These are phyloP conservation scores for Rhynchophorus ferrugineus DNA, from an alignment of 1,140 invertebrate species.

Conservation along the genomic window DNA sequence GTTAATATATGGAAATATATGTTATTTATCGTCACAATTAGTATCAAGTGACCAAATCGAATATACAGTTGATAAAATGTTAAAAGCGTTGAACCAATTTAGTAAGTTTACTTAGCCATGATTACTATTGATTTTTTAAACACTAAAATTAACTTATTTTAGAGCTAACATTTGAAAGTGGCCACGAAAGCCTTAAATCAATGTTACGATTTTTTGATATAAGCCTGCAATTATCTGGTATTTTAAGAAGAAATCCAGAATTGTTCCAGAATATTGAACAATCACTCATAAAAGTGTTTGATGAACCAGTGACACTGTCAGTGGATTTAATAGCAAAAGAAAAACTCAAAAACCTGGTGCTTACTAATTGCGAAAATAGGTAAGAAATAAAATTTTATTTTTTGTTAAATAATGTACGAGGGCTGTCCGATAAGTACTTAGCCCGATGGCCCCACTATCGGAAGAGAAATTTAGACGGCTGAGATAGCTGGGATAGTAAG, in stretches of 20 bases:
- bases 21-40: too few relatives aligned
- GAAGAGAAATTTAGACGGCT: too few relatives aligned
- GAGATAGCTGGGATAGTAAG: too few relatives aligned
- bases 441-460: too few relatives aligned
- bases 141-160: conserved; percentile 1
- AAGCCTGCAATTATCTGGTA: conserved; percentile 7
- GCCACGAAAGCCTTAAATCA: background rate
- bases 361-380: too few relatives aligned
- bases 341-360: conserved; percentile 1
- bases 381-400: too few relatives aligned
- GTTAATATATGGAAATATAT: conserved; percentile 13
- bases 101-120: too few relatives aligned
- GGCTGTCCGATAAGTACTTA: too few relatives aligned
- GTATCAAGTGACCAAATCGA: too few relatives aligned
- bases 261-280: background rate
- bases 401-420: too few relatives aligned
- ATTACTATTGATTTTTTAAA: background rate
- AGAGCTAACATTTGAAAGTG: background rate
- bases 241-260: conserved; percentile 7
- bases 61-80: conserved; percentile 11
- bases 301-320: background rate
- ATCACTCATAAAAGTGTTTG: conserved; percentile 4
- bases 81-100: conserved; percentile 9
- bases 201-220: conserved; percentile 13
- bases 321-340: conserved; percentile 1